These are phyloP conservation scores for Mythimna vitellina DNA, from an alignment of 2,888 invertebrate species.

Conservation along the genomic window DNA sequence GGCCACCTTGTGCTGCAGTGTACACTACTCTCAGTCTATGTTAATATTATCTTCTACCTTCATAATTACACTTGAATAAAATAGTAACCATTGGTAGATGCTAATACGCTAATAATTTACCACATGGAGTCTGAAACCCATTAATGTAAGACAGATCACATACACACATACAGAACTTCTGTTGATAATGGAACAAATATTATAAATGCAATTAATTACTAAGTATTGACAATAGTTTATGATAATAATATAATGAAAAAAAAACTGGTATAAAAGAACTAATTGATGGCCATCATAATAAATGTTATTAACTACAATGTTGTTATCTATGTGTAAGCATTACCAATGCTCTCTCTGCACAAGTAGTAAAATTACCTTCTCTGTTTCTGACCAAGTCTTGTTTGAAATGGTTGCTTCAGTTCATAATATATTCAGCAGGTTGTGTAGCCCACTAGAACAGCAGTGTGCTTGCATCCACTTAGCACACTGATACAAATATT, in stretches of 20 bases:
- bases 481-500: conserved; percentile 49
- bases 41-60: conserved; percentile 52
- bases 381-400: neutral
- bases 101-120: neutral
- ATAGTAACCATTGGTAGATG: neutral
- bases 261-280: neutral
- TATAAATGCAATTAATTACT: neutral
- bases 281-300: too few relatives aligned
- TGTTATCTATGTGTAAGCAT: conserved; percentile 14
- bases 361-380: neutral
- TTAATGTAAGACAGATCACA: neutral
- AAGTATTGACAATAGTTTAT: neutral
- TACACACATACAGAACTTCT: neutral
- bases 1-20: conserved; percentile 15
- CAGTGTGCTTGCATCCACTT: conserved; percentile 46
- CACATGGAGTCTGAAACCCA: neutral
- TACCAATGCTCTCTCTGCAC: neutral
- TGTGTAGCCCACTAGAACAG: conserved; percentile 27
- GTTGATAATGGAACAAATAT: neutral
- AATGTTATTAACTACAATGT: neutral
- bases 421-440: conserved; percentile 33
- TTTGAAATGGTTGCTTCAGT: conserved; percentile 11
- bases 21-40: conserved; percentile 7
- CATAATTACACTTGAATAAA: conserved; percentile 17
- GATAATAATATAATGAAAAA: neutral